These are phyloP conservation scores for Teleiodes luculella DNA, from an alignment of 2,888 invertebrate species.

Conservation along the genomic window DNA sequence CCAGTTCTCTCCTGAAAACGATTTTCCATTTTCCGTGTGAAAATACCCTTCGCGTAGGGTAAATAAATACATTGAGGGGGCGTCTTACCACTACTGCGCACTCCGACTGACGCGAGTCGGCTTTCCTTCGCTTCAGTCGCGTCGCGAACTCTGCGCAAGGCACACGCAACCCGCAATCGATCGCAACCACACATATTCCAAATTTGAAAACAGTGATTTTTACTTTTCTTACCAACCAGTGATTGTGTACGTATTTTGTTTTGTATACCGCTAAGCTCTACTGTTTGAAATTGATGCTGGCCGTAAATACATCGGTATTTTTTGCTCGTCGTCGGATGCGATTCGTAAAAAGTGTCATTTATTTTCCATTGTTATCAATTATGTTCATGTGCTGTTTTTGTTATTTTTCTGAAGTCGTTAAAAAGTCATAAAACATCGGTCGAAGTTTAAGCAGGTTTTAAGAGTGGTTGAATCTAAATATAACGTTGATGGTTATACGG, in stretches of 20 bases:
- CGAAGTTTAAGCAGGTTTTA: too few species aligned
- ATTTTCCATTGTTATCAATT: background rate
- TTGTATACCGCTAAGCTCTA: too few species aligned
- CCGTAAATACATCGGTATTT: background rate
- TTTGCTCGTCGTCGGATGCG: background rate
- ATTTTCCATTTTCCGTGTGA: background rate
- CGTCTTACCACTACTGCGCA: slow-evolving; percentile 39
- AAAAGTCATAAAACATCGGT: background rate
- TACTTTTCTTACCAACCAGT: background rate
- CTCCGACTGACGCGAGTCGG: slow-evolving; percentile 1
- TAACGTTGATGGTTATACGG: background rate
- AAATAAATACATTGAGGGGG: slow-evolving; percentile 19
- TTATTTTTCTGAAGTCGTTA: background rate
- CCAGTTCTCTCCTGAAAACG: too few species aligned
- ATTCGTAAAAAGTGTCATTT: background rate
- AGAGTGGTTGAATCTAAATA: background rate
- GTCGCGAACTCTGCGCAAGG: slow-evolving; percentile 37
- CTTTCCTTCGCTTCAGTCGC: slow-evolving; percentile 36
- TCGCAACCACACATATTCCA: slow-evolving; percentile 20
- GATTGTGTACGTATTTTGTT: background rate
- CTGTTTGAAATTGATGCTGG: background rate
- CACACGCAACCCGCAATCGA: slow-evolving; percentile 34
- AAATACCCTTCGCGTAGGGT: slow-evolving; percentile 33
- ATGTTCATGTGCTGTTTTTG: background rate
- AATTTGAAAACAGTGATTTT: background rate